These are phyloP conservation scores for Lerista edwardsae DNA, from an alignment of 2,797 vertebrate genomes.

Conservation along the genomic window DNA sequence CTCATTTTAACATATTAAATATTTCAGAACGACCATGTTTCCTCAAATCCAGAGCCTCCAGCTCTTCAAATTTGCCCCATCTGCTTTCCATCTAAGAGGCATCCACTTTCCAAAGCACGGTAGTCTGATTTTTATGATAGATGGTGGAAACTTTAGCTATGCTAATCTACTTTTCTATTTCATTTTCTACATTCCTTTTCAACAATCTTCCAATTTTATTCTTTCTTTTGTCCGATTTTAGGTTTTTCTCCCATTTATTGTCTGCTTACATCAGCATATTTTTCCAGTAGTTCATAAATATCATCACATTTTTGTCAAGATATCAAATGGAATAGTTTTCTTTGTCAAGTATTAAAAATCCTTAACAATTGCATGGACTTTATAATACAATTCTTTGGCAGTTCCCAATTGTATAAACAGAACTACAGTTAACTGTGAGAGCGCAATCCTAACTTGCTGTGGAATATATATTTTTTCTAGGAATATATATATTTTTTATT, in stretches of 20 bases:
- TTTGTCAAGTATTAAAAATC: neutral
- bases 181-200: neutral
- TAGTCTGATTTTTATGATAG: conserved; percentile 44
- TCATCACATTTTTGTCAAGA: neutral
- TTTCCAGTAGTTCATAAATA: neutral
- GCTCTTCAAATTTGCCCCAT: conserved; percentile 15
- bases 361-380: neutral
- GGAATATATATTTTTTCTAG: too few relatives aligned
- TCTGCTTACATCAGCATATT: conserved; percentile 20
- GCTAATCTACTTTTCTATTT: conserved; percentile 24
- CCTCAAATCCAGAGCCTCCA: too few relatives aligned
- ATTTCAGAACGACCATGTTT: conserved; percentile 13
- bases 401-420: neutral
- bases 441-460: too few relatives aligned
- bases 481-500: too few relatives aligned
- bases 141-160: conserved; percentile 28
- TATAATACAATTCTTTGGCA: neutral
- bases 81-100: conserved; percentile 51
- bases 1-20: neutral
- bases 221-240: neutral
- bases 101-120: conserved; percentile 22
- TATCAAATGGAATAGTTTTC: neutral
- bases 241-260: neutral
- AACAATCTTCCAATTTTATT: neutral
- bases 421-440: neutral